Conservation (phyloP, 1,140 invertebrate species). For the Macrotrachela quadricornifera region DNA sequence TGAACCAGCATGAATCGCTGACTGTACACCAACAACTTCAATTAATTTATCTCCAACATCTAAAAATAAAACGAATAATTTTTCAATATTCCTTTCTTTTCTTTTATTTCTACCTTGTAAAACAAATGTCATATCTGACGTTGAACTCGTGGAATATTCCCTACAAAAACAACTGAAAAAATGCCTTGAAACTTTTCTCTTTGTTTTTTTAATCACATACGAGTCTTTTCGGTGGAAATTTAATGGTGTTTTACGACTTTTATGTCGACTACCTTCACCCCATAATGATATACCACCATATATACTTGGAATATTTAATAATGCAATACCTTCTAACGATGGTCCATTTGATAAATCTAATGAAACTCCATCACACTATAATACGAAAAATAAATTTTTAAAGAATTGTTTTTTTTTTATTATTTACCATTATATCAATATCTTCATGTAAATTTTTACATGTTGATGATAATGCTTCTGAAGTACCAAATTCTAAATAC, state of each 20-base stretch:
- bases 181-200: constrained; percentile 19
- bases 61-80: background rate
- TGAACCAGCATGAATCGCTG: constrained; percentile 84
- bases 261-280: constrained; percentile 45
- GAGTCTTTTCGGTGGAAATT: constrained; percentile 6
- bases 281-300: constrained; percentile 88
- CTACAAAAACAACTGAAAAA: too few species aligned
- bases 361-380: constrained; percentile 67
- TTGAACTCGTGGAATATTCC: too few species aligned
- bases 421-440: constrained; percentile 63
- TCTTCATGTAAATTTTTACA: constrained; percentile 91
- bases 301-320: constrained; percentile 86
- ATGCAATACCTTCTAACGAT: constrained; percentile 78
- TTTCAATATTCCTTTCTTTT: too few species aligned
- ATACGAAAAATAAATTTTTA: constrained; percentile 7
- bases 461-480: constrained; percentile 77
- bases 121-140: too few species aligned
- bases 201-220: constrained; percentile 37
- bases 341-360: constrained; percentile 72
- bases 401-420: background rate
- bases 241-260: constrained; percentile 10
- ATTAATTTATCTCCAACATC: constrained; percentile 79
- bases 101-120: too few species aligned
- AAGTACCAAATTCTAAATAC: constrained; percentile 94
- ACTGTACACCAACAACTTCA: constrained; percentile 83